Evolutionary conservation across 2,888 invertebrate genomes (phyloP).

Genomic region (Malacosoma neustria): DNA sequence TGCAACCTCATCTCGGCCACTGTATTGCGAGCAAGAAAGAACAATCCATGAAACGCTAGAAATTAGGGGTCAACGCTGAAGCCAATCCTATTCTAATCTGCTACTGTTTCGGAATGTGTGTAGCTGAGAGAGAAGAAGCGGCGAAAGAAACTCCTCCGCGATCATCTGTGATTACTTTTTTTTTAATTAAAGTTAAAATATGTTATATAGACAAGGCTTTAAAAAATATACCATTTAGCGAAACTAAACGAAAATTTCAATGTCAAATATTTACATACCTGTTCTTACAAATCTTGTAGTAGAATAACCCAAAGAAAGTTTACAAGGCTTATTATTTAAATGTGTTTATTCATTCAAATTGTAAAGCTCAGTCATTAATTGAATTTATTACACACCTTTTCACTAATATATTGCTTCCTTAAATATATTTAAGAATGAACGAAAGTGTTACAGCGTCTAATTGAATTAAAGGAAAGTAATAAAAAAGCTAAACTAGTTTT

Average conservation of each 20-base stretch:
- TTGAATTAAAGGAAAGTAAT: conserved; percentile 2
- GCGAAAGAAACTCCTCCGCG: no score
- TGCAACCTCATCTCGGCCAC: no score
- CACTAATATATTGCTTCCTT: conserved; percentile 2
- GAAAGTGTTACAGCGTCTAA: neutral
- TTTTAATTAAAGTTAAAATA: no score
- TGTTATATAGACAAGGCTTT: no score
- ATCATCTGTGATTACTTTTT: no score
- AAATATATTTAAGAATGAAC: neutral
- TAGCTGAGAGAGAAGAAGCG: no score
- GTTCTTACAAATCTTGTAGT: neutral
- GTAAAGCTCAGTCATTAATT: neutral
- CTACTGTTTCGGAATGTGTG: no score
- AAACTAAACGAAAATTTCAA: no score
- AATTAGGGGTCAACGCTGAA: conserved; percentile 2
- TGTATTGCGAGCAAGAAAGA: conserved; percentile 6
- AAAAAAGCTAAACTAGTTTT: conserved; percentile 5
- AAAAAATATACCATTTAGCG: no score
- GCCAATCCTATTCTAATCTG: no score
- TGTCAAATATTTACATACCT: neutral
- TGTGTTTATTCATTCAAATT: neutral
- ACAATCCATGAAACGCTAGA: no score
- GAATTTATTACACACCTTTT: neutral
- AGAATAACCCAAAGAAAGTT: neutral
- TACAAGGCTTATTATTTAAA: neutral